phyloP scores from a whole-genome alignment of 2,888 invertebrate genomes.

The Meliscaeva auricollis region DNA sequence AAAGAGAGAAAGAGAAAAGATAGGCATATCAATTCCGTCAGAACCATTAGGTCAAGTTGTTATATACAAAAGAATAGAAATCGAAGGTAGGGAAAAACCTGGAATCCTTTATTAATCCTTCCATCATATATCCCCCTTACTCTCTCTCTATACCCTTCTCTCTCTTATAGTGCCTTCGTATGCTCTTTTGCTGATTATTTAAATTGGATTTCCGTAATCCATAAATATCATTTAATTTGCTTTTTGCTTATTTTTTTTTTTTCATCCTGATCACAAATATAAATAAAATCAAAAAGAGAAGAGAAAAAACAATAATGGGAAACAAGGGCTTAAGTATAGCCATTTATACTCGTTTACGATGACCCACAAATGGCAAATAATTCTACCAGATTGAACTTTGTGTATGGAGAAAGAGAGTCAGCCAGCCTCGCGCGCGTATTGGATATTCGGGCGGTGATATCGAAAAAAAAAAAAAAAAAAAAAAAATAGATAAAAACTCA shows the following conservation, averaged over 20 bases:
- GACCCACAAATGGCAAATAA: constrained; percentile 62
- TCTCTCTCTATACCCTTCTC: too few species aligned
- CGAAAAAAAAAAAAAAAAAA: too few species aligned
- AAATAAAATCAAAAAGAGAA: constrained; percentile 11
- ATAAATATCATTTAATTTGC: constrained; percentile 45
- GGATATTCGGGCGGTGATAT: constrained; percentile 30
- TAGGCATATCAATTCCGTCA: not conserved
- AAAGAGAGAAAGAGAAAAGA: not conserved
- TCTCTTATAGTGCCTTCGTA: not conserved
- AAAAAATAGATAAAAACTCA: constrained; percentile 51
- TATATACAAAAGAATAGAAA: not conserved
- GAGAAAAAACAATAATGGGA: constrained; percentile 19
- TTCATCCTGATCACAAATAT: not conserved
- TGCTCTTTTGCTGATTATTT: constrained; percentile 30
- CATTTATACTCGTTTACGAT: constrained; percentile 50
- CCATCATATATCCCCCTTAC: not conserved
- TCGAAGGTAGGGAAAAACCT: constrained; percentile 10
- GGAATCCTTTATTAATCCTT: constrained; percentile 19
- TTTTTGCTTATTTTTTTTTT: constrained; percentile 27
- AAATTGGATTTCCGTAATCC: constrained; percentile 49
- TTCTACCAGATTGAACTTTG: constrained; percentile 57
- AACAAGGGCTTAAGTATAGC: constrained; percentile 26
- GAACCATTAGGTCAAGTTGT: not conserved
- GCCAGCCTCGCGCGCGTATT: constrained; percentile 9
- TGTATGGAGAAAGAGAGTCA: not conserved